Conservation (phyloP, 2,113 vertebrate genomes). For the Thymallus thymallus region DNA sequence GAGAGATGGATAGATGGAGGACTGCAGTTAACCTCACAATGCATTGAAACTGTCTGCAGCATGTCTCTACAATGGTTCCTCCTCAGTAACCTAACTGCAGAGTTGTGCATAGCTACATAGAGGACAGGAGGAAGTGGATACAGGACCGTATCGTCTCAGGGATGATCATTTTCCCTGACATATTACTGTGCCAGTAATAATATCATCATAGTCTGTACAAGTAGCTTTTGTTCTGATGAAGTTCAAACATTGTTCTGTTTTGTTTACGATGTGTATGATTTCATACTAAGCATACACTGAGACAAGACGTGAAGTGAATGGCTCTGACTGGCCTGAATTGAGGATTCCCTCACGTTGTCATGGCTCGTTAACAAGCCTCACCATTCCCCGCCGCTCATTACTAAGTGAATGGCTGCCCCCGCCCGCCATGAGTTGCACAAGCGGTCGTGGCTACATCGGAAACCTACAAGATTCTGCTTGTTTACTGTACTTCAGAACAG, state of each 20-base stretch:
- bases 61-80: no score
- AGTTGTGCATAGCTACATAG: not conserved
- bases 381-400: constrained; percentile 75
- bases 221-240: not conserved
- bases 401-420: constrained; percentile 80
- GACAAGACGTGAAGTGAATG: not conserved
- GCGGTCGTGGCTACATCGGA: not conserved
- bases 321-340: not conserved
- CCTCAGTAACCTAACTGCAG: not conserved
- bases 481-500: constrained; percentile 11
- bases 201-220: not conserved
- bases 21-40: not conserved
- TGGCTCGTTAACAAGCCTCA: constrained; percentile 81
- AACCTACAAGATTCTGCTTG: constrained; percentile 42
- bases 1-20: not conserved
- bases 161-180: no score
- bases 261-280: not conserved
- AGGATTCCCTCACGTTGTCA: constrained; percentile 66
- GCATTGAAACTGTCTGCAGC: not conserved
- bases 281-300: not conserved
- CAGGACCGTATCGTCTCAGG: not conserved
- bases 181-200: not conserved
- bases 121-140: not conserved
- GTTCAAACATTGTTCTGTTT: not conserved
- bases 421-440: constrained; percentile 1